These are phyloP conservation scores for Pogonomyrmex californicus DNA, from an alignment of 1,140 invertebrate species.

Conservation along the genomic window DNA sequence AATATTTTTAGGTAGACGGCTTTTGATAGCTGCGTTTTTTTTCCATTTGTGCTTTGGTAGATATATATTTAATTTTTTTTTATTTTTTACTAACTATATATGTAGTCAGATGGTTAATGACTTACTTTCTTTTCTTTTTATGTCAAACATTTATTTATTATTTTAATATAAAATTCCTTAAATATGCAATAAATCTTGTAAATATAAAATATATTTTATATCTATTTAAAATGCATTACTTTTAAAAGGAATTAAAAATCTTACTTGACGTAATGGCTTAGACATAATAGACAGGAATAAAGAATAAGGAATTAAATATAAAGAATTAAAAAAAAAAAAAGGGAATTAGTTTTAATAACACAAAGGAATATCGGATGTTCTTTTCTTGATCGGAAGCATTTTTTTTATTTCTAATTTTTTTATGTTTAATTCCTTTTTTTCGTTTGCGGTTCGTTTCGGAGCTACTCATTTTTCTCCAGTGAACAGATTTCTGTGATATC, in stretches of 20 bases:
- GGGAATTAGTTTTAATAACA: too few relatives aligned
- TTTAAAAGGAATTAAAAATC: background rate
- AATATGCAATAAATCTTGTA: background rate
- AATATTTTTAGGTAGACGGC: conserved; percentile 1
- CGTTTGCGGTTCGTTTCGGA: too few relatives aligned
- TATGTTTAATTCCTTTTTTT: too few relatives aligned
- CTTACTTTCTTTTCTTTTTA: background rate
- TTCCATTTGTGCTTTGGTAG: background rate
- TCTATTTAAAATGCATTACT: background rate
- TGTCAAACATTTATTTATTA: background rate
- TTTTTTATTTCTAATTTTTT: too few relatives aligned
- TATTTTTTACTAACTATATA: background rate
- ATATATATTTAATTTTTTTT: background rate
- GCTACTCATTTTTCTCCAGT: background rate
- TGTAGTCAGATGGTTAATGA: background rate
- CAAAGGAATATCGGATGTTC: too few relatives aligned
- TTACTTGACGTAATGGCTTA: background rate
- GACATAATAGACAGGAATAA: too few relatives aligned
- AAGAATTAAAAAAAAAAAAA: too few relatives aligned
- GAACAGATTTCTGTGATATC: conserved; percentile 30
- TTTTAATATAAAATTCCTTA: background rate
- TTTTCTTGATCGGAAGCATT: too few relatives aligned
- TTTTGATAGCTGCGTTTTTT: background rate
- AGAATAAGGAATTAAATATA: too few relatives aligned
- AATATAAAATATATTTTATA: background rate